Percentiles rank a stretch among this genome's conserved stretches.
phyloP scores from a whole-genome alignment of 2,797 vertebrate genomes.

The Myioborus miniatus region DNA sequence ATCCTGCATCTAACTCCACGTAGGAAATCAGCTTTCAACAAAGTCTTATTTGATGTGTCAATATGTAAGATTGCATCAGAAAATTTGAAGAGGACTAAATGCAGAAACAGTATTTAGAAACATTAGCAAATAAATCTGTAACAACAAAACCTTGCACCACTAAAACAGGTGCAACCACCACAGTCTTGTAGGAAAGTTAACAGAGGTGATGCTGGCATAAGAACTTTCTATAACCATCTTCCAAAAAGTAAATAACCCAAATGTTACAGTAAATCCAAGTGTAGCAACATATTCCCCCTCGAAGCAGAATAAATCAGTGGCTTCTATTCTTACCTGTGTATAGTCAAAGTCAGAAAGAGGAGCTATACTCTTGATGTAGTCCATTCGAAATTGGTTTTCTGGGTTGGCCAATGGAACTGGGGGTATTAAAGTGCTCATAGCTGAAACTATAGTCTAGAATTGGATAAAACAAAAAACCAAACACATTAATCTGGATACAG shows the following conservation, averaged over 20 bases:
- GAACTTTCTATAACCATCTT: not conserved
- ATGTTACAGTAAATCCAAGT: not conserved
- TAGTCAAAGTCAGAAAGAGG: slow-evolving; percentile 97
- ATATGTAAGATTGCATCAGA: not conserved
- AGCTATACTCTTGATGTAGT: slow-evolving; percentile 96
- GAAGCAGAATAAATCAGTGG: not conserved
- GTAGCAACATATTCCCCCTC: not conserved
- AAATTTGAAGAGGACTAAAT: not conserved
- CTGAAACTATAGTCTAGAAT: slow-evolving; percentile 91
- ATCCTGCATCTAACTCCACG: not conserved
- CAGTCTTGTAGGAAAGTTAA: not conserved
- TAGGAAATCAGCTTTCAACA: not conserved
- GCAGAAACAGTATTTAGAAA: not conserved
- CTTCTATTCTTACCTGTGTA: slow-evolving; percentile 86
- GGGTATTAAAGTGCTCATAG: slow-evolving; percentile 95
- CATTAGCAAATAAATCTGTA: not conserved
- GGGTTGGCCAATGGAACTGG: slow-evolving; percentile 91
- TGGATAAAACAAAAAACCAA: slow-evolving; percentile 54
- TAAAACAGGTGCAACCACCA: not conserved
- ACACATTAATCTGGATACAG: slow-evolving; percentile 59
- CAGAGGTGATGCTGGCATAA: not conserved
- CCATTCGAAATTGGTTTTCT: slow-evolving; percentile 90
- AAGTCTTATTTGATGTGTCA: not conserved
- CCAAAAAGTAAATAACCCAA: not conserved
- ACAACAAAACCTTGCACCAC: not conserved